Evolutionary conservation across 2,113 vertebrate species (phyloP).

Genomic region (Gorsachius goisagi): DNA sequence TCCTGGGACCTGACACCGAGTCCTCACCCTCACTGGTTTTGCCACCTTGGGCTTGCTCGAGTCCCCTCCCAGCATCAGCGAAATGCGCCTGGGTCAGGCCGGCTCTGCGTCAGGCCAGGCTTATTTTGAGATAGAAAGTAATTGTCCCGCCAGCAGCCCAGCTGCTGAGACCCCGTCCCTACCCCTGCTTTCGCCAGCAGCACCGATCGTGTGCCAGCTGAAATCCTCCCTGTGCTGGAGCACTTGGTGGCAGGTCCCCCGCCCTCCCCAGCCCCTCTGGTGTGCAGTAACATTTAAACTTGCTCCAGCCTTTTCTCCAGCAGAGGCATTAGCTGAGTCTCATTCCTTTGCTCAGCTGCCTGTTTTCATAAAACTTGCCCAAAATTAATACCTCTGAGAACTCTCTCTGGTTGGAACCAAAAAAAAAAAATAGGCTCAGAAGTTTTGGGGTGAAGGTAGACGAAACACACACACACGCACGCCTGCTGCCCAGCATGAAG

Average conservation of each 20-base stretch:
- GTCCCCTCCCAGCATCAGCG: background rate
- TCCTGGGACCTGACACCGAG: background rate
- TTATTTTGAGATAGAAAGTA: background rate
- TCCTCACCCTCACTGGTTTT: background rate
- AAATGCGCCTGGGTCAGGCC: background rate
- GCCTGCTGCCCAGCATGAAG: background rate
- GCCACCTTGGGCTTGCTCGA: background rate
- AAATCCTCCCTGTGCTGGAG: background rate
- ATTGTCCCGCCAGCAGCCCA: background rate
- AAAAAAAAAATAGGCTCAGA: background rate
- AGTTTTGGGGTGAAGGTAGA: background rate
- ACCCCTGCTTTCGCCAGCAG: background rate
- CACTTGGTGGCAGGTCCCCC: background rate
- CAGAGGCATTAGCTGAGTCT: background rate
- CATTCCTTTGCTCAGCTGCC: background rate
- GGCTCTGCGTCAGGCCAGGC: background rate
- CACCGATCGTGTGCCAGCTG: background rate
- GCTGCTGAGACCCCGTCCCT: background rate
- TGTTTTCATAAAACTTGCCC: background rate
- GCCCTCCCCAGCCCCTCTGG: background rate
- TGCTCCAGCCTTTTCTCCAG: background rate
- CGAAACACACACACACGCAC: fast-evolving
- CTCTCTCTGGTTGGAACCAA: background rate
- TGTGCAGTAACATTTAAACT: background rate
- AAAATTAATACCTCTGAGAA: background rate